Evolutionary conservation across 2,888 invertebrate genomes (phyloP).

Genomic region (Brenthis ino): DNA sequence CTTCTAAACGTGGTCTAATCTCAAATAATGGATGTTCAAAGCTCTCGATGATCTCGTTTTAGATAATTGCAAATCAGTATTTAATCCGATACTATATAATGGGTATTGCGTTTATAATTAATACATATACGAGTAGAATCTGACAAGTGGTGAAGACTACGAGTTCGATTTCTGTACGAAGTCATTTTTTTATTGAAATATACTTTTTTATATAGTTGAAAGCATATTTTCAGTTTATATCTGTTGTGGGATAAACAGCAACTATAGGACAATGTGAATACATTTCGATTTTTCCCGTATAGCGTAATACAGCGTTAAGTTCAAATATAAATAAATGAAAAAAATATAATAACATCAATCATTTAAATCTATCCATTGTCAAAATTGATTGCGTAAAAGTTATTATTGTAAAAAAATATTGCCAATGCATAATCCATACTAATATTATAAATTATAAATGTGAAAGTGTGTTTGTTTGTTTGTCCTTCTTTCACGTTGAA

Average conservation of each 20-base stretch:
- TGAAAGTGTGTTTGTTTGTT: too few species aligned
- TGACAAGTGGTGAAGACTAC: neutral
- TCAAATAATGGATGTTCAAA: slow-evolving; percentile 32
- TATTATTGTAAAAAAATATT: neutral
- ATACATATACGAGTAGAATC: neutral
- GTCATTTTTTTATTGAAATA: too few species aligned
- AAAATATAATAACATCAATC: neutral
- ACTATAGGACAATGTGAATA: neutral
- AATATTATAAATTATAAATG: too few species aligned
- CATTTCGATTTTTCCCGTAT: too few species aligned
- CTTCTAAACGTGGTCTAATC: slow-evolving; percentile 37
- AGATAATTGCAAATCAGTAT: slow-evolving; percentile 27
- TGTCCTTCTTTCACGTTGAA: too few species aligned
- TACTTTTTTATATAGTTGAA: too few species aligned
- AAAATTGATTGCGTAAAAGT: neutral
- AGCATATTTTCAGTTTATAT: too few species aligned
- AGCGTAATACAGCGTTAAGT: neutral
- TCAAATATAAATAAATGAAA: neutral
- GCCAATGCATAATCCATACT: neutral
- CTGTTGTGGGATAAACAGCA: too few species aligned
- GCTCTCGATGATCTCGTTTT: slow-evolving; percentile 23
- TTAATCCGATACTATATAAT: slow-evolving; percentile 7
- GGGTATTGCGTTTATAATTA: neutral
- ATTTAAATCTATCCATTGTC: neutral
- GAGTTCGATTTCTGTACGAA: neutral